A percentile compares a stretch with the other conserved stretches of the same genome.
phyloP scores from a whole-genome alignment of 2,888 invertebrate species.

The Hemaris fuciformis region DNA sequence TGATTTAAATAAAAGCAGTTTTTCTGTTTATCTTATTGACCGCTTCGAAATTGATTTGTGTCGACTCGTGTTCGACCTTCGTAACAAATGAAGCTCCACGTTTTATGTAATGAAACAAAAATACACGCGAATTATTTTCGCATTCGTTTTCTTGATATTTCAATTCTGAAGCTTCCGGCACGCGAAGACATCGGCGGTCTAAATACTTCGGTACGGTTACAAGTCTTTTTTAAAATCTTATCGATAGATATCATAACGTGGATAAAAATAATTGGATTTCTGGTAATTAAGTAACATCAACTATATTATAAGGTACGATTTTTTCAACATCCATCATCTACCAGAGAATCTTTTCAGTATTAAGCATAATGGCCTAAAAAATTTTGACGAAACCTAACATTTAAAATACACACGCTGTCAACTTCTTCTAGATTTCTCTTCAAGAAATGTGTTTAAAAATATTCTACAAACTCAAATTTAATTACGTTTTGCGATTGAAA shows the following conservation, averaged over 20 bases:
- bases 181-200: not conserved
- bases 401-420: too few species aligned
- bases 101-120: not conserved
- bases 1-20: not conserved
- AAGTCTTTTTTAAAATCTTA: not conserved
- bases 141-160: slow-evolving; percentile 5
- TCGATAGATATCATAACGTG: too few species aligned
- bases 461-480: not conserved
- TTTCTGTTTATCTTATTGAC: not conserved
- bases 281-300: too few species aligned
- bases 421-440: too few species aligned
- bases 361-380: too few species aligned
- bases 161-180: slow-evolving; percentile 1
- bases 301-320: too few species aligned
- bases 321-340: too few species aligned
- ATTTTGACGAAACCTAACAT: too few species aligned
- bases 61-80: not conserved
- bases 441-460: not conserved
- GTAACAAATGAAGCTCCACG: not conserved
- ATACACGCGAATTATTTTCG: not conserved
- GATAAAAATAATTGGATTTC: too few species aligned
- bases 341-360: too few species aligned
- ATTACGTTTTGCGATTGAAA: not conserved
- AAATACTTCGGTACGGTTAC: not conserved
- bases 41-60: not conserved